Conservation (phyloP, 2,113 vertebrate species). For the Centropus unirufus region DNA sequence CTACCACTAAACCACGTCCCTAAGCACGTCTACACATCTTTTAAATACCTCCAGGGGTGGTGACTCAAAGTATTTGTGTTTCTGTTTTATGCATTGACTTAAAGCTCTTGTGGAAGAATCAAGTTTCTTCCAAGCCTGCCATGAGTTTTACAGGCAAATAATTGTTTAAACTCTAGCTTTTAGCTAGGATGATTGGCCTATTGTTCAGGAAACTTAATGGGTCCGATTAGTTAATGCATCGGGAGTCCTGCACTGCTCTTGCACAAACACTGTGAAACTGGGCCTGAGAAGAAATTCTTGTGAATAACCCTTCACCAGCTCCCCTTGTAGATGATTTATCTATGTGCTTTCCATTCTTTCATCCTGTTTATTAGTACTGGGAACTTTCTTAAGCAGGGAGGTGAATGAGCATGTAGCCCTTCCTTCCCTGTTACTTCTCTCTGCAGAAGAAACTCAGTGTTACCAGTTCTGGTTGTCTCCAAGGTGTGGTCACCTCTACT, state of each 20-base stretch:
- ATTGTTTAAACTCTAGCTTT: neutral
- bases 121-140: neutral
- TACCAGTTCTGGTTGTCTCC: neutral
- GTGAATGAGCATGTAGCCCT: neutral
- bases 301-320: neutral
- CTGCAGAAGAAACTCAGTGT: neutral
- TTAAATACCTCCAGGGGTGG: no score
- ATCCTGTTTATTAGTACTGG: neutral
- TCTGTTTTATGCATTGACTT: neutral
- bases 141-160: neutral
- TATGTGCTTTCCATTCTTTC: neutral
- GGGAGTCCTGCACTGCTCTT: neutral
- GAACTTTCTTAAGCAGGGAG: accelerated
- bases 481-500: neutral
- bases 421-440: neutral
- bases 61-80: neutral
- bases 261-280: neutral
- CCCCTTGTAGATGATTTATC: neutral
- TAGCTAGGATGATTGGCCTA: neutral
- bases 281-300: neutral
- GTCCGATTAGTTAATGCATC: neutral
- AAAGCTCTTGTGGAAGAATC: neutral
- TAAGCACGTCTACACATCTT: no score
- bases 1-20: no score
- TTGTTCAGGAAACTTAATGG: neutral